Evolutionary conservation across 2,113 vertebrate species (phyloP), one percentile per base, ranked within the genome.

Genomic region (Sorex araneus): DNA sequence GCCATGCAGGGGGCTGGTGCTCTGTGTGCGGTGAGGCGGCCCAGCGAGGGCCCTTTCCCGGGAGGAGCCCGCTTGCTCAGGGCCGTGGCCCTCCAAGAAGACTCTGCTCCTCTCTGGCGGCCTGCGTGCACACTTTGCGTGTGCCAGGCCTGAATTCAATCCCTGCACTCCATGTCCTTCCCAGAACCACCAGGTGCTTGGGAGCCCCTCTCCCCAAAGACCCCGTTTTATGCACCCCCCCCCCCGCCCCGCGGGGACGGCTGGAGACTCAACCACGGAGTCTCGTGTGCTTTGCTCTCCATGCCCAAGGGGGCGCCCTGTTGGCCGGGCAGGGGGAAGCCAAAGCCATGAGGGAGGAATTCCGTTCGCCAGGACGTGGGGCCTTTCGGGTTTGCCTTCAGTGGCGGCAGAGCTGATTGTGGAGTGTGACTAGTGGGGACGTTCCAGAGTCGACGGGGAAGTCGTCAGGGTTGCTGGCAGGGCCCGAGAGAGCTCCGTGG

Each of bases 211-310:
- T 60, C 19, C 19, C 21, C 19, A 60, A 30, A 67, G 74, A 6
- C 36, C 34, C 2, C 4, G 6, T 79, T 92, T 64, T 47, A 10
- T 81, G 71, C 25, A 54, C 66, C 21, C 2, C 21, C 40, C 66
- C 21, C 2, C 16, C 36, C 30, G 0, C 25, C 16, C 8, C 1
- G n/a, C 47, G 2, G 71, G 71, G 71, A 67, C 28, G 71, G 69
- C 82, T 57, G 69, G 40, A 77, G 47, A 69, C 77, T 87, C 77
- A 83, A 88, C 88, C 76, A 78, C 34, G 78, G 67, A 89, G 69
- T 57, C 64, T 30, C 25, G 2, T 63, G 77, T 40, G 40, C 40
- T 40, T 7, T 40, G 50, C 16, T 18, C 12, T 27, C 40, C 71
- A 43, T 30, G 34, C 2, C 15, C 16, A 32, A 28, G 16, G 71